Evolutionary conservation across 2,888 invertebrate species (phyloP).

Genomic region (Anorthoa munda): DNA sequence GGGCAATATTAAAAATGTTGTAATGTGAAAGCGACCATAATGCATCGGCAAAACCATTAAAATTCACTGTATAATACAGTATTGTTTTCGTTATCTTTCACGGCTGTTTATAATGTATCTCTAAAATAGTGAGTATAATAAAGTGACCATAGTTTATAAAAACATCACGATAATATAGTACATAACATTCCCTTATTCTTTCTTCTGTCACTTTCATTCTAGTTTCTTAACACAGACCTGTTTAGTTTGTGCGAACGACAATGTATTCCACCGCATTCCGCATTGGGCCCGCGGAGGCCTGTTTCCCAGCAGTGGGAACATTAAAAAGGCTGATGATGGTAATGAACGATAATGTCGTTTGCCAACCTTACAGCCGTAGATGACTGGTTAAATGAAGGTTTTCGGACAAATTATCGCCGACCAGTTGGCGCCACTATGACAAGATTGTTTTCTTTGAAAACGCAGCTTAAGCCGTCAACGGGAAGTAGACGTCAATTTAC

Average conservation of each 20-base stretch:
- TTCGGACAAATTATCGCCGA: too few relatives aligned
- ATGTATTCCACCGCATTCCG: too few relatives aligned
- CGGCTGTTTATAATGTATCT: not conserved
- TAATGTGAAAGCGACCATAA: not conserved
- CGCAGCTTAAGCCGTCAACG: too few relatives aligned
- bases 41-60: not conserved
- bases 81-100: not conserved
- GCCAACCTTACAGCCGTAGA: not conserved
- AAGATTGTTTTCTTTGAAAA: too few relatives aligned
- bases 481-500: too few relatives aligned
- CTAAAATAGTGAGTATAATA: not conserved
- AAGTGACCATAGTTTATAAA: too few relatives aligned
- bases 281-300: too few relatives aligned
- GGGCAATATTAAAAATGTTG: not conserved
- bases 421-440: too few relatives aligned
- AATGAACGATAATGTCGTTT: not conserved
- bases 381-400: not conserved
- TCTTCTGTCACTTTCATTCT: not conserved
- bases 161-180: too few relatives aligned
- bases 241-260: not conserved
- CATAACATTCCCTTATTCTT: not conserved
- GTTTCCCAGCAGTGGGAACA: too few relatives aligned
- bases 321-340: too few relatives aligned
- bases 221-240: not conserved
- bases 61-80: not conserved